A percentile compares a stretch with the other conserved stretches of the same genome.
phyloP scores from a whole-genome alignment of 2,888 invertebrate species.

The Zygaena filipendulae region DNA sequence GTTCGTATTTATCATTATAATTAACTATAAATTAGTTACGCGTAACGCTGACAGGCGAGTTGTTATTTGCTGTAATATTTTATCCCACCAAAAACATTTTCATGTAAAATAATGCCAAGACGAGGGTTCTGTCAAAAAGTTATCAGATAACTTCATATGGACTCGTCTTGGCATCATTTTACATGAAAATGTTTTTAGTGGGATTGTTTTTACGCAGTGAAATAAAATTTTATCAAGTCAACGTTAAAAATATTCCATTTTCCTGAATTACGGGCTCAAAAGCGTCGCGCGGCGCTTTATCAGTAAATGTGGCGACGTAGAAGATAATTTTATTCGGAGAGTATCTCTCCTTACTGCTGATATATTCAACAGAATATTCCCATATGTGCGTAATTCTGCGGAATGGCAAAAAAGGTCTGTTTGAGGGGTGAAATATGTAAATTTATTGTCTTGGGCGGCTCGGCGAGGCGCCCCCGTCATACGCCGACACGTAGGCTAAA shows the following conservation, averaged over 20 bases:
- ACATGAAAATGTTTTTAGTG: no score
- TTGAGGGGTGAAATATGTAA: slow-evolving; percentile 70
- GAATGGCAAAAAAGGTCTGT: slow-evolving; percentile 69
- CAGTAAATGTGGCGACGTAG: slow-evolving; percentile 55
- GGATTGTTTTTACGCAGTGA: no score
- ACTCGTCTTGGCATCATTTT: no score
- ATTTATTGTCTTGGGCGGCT: slow-evolving; percentile 69
- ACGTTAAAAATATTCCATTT: background rate
- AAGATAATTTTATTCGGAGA: slow-evolving; percentile 67
- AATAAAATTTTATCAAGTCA: no score
- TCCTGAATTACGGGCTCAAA: slow-evolving; percentile 23
- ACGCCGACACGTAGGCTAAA: slow-evolving; percentile 67
- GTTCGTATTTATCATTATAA: no score
- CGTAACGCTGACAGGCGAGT: no score
- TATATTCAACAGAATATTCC: slow-evolving; percentile 69
- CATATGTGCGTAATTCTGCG: slow-evolving; percentile 69
- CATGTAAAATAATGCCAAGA: no score
- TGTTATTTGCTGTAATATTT: no score
- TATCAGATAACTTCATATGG: no score
- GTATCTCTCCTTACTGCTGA: slow-evolving; percentile 66
- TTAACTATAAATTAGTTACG: no score
- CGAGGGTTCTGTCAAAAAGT: no score
- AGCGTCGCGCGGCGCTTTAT: slow-evolving; percentile 43
- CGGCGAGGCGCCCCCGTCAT: slow-evolving; percentile 60
- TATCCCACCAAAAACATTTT: no score